phyloP scores from a whole-genome alignment of 2,113 vertebrate species.

The Litocranius walleri region DNA sequence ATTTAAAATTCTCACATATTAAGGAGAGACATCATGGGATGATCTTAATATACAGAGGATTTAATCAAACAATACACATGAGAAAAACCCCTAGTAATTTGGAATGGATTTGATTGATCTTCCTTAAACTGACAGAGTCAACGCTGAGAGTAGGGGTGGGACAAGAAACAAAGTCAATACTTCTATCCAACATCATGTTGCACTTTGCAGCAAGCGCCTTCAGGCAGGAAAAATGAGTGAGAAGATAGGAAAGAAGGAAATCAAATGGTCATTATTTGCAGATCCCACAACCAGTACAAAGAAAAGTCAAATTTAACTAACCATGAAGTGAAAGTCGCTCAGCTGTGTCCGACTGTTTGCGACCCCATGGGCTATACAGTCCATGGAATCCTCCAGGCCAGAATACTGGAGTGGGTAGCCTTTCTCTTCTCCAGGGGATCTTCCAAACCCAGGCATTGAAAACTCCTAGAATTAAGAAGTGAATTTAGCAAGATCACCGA shows the following conservation, averaged over 20 bases:
- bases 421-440: not conserved
- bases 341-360: not conserved
- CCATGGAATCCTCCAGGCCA: not conserved
- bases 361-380: not conserved
- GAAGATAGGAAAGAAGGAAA: not conserved
- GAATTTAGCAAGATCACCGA: not conserved
- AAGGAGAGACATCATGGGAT: not conserved
- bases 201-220: not conserved
- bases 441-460: not conserved
- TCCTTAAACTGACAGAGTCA: not conserved
- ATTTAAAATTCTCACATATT: not conserved
- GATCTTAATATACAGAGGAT: not conserved
- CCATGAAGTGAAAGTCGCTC: not conserved
- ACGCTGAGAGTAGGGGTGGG: not conserved
- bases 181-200: no score
- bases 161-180: fast-evolving
- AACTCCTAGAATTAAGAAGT: not conserved
- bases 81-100: not conserved
- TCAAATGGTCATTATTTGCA: no score
- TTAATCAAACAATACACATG: not conserved
- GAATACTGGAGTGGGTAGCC: not conserved
- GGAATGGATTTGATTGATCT: not conserved
- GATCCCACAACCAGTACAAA: not conserved
- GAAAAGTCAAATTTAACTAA: not conserved
- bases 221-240: not conserved